Evolutionary conservation across 2,888 invertebrate species (phyloP), one percentile per base, ranked within the genome.

Genomic region (Tetragonisca angustula): DNA sequence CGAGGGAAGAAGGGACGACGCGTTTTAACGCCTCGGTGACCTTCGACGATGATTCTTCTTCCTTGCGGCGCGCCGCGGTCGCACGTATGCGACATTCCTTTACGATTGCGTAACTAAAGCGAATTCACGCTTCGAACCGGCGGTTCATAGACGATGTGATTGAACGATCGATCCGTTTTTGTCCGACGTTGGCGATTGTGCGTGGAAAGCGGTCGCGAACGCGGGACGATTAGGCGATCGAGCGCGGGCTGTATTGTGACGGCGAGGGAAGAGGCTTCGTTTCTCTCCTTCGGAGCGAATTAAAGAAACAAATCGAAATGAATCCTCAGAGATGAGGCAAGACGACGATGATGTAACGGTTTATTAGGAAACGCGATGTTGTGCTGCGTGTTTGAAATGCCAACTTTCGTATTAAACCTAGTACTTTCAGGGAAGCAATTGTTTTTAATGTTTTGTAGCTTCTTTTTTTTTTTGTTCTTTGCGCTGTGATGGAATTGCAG

Each of bases 11-110:
- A 21, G 65, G 19, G 13, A 24, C 19, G 75, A 77, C 52, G 70
- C 87, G 84, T 87, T 88, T 89, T 85, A 87, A 88, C 89, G 88
- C 90, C 82, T 90, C 87, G 83, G 77, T 79, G 80, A 85, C 86
- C 84, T 83, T 43, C 69, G 62, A 52, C 56, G 59, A 62, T 64
- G 56, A 50, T 54, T 65, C 62, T 54, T 72, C 24, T 17, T 19
- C 43, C 17, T 15, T 15, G n/a, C n/a, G 36, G 21, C 50, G 61
- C 62, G 76, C 74, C 74, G 36, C 36, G 59, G 54, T 32, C 32
- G 56, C 50, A 68, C 67, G 75, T 43, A 43, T n/a, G 24, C 43
- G 68, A 74, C 75, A 64, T 71, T 74, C 74, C 52, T 67, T 59
- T 49, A 17, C 15, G 54, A 67, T 85, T 62, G 65, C 72, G 59